Percentiles rank a stretch among this genome's conserved stretches.
phyloP scores from a whole-genome alignment of 37 sponge, comb jelly and placozoan genomes.

The Halisarca cf. caerulea region DNA sequence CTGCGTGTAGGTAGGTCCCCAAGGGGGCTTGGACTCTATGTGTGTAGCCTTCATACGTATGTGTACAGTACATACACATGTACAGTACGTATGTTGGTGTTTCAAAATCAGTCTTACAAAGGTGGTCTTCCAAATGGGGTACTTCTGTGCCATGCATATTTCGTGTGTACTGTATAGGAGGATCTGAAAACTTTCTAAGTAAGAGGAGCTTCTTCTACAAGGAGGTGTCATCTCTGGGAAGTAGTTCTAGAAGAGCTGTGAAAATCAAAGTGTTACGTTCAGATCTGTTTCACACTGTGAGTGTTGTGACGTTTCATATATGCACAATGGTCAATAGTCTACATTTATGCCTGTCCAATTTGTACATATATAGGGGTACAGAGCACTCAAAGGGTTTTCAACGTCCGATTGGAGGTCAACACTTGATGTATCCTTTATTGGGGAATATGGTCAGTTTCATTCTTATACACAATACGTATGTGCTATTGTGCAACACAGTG shows the following conservation, averaged over 20 bases:
- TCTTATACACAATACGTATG: neutral
- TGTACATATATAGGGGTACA: constrained; percentile 68
- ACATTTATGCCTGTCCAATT: too few relatives aligned
- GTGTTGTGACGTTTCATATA: constrained; percentile 1
- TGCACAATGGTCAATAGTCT: neutral
- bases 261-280: constrained; percentile 34
- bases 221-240: constrained; percentile 39
- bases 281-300: constrained; percentile 66
- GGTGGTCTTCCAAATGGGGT: too few relatives aligned
- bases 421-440: constrained; percentile 60
- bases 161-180: constrained; percentile 63
- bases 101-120: neutral
- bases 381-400: constrained; percentile 38
- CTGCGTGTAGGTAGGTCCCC: too few relatives aligned
- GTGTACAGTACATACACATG: too few relatives aligned
- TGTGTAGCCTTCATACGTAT: too few relatives aligned
- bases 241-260: constrained; percentile 23
- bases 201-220: constrained; percentile 64
- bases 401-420: constrained; percentile 69
- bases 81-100: too few relatives aligned
- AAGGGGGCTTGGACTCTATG: too few relatives aligned
- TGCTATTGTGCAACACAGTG: neutral
- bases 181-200: constrained; percentile 81
- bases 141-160: too few relatives aligned
- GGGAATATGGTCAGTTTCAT: constrained; percentile 74